A percentile compares a stretch with the other conserved stretches of the same genome.
Evolutionary conservation across 2,797 vertebrate genomes (phyloP).

Genomic region (Tolypeutes matacus): DNA sequence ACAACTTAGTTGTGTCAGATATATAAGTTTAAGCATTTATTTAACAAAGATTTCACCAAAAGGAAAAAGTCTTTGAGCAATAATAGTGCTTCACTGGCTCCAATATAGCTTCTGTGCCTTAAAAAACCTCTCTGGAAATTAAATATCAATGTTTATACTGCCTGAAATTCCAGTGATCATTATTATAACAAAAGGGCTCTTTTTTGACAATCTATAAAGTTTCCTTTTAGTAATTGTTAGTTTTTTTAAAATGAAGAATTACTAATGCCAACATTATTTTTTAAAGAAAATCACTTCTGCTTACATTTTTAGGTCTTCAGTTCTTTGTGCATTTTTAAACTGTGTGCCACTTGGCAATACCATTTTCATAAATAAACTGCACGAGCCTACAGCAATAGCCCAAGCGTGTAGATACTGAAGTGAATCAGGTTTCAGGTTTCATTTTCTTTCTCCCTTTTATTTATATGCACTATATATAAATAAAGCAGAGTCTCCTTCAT

Average conservation of each 20-base stretch:
- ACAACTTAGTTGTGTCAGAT: slow-evolving; percentile 42
- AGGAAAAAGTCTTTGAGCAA: neutral
- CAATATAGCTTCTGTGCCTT: slow-evolving; percentile 8
- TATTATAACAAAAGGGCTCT: slow-evolving; percentile 37
- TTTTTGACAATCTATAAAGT: slow-evolving; percentile 28
- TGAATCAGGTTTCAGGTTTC: slow-evolving; percentile 16
- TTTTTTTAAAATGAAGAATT: slow-evolving; percentile 10
- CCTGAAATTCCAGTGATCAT: slow-evolving; percentile 26
- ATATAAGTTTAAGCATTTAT: slow-evolving; percentile 38
- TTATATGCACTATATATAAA: neutral
- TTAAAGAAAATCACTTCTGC: slow-evolving; percentile 49
- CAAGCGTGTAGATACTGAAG: slow-evolving; percentile 33
- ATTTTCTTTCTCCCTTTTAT: slow-evolving; percentile 48
- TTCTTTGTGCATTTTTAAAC: slow-evolving; percentile 52
- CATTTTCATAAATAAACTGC: slow-evolving; percentile 63
- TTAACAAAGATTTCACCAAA: neutral
- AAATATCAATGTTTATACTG: slow-evolving; percentile 21
- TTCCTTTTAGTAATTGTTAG: slow-evolving; percentile 40
- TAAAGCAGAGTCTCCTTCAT: neutral
- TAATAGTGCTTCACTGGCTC: slow-evolving; percentile 11
- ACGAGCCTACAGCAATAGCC: neutral
- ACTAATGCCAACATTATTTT: slow-evolving; percentile 53
- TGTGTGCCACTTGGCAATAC: neutral
- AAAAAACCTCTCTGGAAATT: slow-evolving; percentile 42
- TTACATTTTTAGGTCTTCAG: slow-evolving; percentile 59